Percentiles rank a stretch among this genome's conserved stretches.
Evolutionary conservation across 2,888 invertebrate genomes (phyloP).

Genomic region (Amphipoea lucens): DNA sequence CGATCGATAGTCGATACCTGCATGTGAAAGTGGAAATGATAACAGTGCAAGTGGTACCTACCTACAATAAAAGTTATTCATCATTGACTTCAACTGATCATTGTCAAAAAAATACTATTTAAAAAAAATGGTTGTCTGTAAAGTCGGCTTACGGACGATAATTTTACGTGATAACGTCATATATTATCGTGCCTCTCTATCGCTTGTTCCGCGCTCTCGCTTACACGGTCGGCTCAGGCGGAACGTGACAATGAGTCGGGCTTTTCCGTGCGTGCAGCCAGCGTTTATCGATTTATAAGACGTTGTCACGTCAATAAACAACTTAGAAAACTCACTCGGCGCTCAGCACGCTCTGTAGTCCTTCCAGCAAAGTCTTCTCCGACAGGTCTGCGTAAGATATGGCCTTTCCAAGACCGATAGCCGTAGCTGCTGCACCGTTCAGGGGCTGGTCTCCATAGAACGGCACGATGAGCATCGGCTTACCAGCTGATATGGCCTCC

Average conservation of each 20-base stretch:
- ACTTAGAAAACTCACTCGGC: constrained; percentile 84
- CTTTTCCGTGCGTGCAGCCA: too few species aligned
- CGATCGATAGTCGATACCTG: background rate
- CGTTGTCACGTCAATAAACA: too few species aligned
- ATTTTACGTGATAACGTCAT: too few species aligned
- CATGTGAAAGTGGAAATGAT: background rate
- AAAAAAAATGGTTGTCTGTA: background rate
- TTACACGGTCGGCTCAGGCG: too few species aligned
- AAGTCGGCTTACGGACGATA: too few species aligned
- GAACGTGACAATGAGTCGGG: too few species aligned
- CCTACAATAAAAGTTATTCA: background rate
- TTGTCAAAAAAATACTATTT: background rate
- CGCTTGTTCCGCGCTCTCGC: too few species aligned
- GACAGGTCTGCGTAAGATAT: constrained; percentile 87
- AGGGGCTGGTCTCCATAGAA: constrained; percentile 91
- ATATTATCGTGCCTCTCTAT: too few species aligned
- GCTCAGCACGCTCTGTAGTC: constrained; percentile 87
- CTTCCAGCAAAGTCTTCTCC: constrained; percentile 87
- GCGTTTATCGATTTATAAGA: too few species aligned
- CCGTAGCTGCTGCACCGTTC: constrained; percentile 89
- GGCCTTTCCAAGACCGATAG: constrained; percentile 88
- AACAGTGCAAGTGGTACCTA: background rate
- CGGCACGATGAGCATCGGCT: constrained; percentile 91
- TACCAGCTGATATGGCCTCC: constrained; percentile 91
- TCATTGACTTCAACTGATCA: background rate